Base-by-base conservation (phyloP, 2,797 vertebrate species). In the Oreortyx pictus region DNA sequence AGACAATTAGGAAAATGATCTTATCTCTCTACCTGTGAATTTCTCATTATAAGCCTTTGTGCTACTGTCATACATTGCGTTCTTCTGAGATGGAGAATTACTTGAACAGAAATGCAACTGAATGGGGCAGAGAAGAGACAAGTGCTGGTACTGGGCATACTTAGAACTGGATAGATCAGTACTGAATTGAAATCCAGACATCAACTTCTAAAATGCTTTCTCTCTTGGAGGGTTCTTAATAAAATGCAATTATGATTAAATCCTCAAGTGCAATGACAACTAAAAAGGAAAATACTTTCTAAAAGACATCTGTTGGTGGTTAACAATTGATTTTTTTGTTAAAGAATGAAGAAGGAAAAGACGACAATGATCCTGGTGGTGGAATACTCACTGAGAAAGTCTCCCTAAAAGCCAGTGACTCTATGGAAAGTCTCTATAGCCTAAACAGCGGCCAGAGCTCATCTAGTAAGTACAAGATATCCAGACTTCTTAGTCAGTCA, bases 341-440 rank as follows among this genome's bases (percentile, higher is more conserved):
- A 66, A 97, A 99, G 99, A 97, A 92, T 61, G 98, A 98, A 81
- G 97, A 98, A 70, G 97, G 92, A 54, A 97, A 97, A 90, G 97
- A 92, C 41, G 90, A 97, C 41, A 96, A 88, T 82, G 98, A 97
- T 84, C 97, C 93, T 14, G 96, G 98, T 46, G 97, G 96, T 79
- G 96, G 96, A 33, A 66, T 72, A 68, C 92, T 88, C 24, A 91
- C 97, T 25, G 96, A 97, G 68, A 98, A 98, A 94, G 88, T 78
- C 66, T 97, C 95, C 57, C 93, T 98, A 46, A 97, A 92, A 95
- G 85, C 97, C 96, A 98, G 98, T 39, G 98, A 98, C 95, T 99
- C 98, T 22, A 91, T 98, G 96, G 99, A 99, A 94, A 99, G 99
- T 93, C 98, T 99, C 76, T 98, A 98, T 66, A 99, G 99, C 94